Evolutionary conservation across 1,140 invertebrate species (phyloP).

Genomic region (Holcopasites calliopsidis): DNA sequence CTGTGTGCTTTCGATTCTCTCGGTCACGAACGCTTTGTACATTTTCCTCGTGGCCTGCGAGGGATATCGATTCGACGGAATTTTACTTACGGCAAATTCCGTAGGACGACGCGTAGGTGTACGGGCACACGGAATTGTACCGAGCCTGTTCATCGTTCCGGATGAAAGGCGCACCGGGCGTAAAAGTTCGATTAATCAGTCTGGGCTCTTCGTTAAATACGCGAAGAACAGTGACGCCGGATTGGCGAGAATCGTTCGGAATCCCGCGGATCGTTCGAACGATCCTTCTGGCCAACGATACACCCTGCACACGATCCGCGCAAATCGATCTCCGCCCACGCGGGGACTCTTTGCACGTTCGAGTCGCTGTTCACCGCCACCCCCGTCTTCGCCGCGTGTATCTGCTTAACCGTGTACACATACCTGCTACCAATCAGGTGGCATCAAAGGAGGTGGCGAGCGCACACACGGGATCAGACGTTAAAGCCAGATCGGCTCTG

Average conservation of each 20-base stretch:
- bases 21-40: neutral
- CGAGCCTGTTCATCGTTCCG: slow-evolving; percentile 11
- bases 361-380: neutral
- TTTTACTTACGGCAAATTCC: slow-evolving; percentile 29
- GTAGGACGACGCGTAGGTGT: slow-evolving; percentile 15
- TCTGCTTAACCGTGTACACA: slow-evolving; percentile 40
- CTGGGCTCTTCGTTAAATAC: neutral
- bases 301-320: neutral
- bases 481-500: slow-evolving; percentile 10
- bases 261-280: slow-evolving; percentile 4
- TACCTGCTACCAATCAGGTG: slow-evolving; percentile 39
- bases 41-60: neutral
- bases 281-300: slow-evolving; percentile 18
- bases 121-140: neutral
- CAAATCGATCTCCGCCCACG: slow-evolving; percentile 1
- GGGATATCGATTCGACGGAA: slow-evolving; percentile 26
- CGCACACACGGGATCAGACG: neutral
- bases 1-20: neutral
- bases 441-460: slow-evolving; percentile 13
- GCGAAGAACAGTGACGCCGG: neutral
- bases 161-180: slow-evolving; percentile 10
- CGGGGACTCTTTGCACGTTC: neutral
- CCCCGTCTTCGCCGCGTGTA: neutral
- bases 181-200: slow-evolving; percentile 13
- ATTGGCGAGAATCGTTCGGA: neutral